These are phyloP conservation scores for Phylloscopus collybita DNA, from an alignment of 2,797 vertebrate species.

Conservation along the genomic window DNA sequence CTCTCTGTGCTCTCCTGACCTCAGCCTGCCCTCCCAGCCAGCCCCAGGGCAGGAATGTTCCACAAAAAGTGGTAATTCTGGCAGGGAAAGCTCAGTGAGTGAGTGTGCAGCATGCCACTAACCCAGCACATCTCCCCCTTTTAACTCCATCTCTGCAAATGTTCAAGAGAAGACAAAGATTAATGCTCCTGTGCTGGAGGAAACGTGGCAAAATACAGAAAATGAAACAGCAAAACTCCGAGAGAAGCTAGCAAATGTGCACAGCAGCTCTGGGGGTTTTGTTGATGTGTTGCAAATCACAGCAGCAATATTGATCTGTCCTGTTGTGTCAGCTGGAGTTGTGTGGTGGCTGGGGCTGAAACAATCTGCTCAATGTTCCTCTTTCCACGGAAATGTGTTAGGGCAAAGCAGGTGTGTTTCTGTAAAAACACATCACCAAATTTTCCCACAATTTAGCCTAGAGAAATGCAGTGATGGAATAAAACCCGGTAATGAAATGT, in stretches of 20 bases:
- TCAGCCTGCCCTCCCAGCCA: not conserved
- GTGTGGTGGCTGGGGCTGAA: not conserved
- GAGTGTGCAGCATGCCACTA: not conserved
- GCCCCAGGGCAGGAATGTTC: not conserved
- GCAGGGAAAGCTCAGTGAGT: not conserved
- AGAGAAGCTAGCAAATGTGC: not conserved
- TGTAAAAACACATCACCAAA: not conserved
- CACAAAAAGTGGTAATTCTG: not conserved
- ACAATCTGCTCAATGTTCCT: not conserved
- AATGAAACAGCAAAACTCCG: not conserved
- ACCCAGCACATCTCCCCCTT: not conserved
- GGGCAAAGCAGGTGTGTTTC: not conserved
- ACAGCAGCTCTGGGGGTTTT: not conserved
- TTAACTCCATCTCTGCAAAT: not conserved
- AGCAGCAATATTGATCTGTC: not conserved
- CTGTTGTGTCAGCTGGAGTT: not conserved
- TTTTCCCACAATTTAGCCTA: not conserved
- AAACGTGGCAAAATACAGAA: not conserved
- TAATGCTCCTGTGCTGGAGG: not conserved
- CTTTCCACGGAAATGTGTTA: not conserved
- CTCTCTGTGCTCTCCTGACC: not conserved
- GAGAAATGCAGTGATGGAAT: not conserved
- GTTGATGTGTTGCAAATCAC: not conserved
- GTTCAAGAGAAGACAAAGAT: not conserved
- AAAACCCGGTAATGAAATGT: not conserved